phyloP scores from a whole-genome alignment of 2,888 invertebrate genomes.

The Heteromurus nitidus region DNA sequence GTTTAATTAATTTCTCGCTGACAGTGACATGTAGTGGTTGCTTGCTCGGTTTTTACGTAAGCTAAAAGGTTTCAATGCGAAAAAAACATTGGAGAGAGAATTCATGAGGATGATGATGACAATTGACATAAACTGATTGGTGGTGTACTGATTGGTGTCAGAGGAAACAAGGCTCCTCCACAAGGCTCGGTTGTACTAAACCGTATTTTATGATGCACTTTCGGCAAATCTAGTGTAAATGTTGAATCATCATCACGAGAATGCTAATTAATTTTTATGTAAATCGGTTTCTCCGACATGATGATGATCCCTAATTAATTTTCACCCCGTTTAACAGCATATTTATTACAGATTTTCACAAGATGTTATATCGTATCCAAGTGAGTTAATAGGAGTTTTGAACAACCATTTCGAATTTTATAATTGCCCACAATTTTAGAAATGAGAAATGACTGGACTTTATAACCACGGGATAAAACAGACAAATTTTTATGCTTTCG shows the following conservation, averaged over 20 bases:
- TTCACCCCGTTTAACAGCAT: too few relatives aligned
- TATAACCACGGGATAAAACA: neutral
- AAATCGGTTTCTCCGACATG: neutral
- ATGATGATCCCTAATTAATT: neutral
- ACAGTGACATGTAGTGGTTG: neutral
- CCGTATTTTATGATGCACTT: too few relatives aligned
- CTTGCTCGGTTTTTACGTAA: neutral
- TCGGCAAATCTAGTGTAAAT: neutral
- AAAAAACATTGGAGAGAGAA: neutral
- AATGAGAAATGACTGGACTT: neutral
- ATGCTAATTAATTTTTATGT: neutral
- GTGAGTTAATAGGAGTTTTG: too few relatives aligned
- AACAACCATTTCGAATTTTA: too few relatives aligned
- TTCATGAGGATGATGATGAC: neutral
- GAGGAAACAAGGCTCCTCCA: neutral
- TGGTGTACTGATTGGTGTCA: neutral
- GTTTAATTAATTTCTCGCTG: neutral
- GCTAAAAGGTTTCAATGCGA: neutral
- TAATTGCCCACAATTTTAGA: too few relatives aligned
- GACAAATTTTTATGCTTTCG: neutral
- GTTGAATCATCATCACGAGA: neutral
- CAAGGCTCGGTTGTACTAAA: neutral
- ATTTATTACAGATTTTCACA: too few relatives aligned
- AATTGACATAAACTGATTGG: neutral
- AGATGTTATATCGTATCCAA: too few relatives aligned